Evolutionary conservation across 2,888 invertebrate species (phyloP).

Genomic region (Leptopilina drosophilae): DNA sequence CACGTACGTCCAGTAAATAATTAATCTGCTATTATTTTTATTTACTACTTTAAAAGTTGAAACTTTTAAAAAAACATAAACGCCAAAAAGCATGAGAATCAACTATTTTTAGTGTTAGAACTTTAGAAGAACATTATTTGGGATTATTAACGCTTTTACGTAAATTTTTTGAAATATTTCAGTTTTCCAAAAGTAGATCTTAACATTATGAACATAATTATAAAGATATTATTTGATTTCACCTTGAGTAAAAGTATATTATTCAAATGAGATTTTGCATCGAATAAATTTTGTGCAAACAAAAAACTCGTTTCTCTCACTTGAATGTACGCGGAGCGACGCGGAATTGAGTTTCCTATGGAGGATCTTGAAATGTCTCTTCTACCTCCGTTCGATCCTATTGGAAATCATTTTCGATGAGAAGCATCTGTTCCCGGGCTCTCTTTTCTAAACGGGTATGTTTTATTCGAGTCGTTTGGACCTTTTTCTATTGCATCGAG

Average conservation of each 20-base stretch:
- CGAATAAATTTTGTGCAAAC: conserved; percentile 23
- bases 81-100: too few relatives aligned
- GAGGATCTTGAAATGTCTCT: conserved; percentile 20
- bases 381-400: conserved; percentile 39
- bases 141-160: too few relatives aligned
- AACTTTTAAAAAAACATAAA: too few relatives aligned
- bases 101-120: too few relatives aligned
- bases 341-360: conserved; percentile 34
- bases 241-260: conserved; percentile 11
- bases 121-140: too few relatives aligned
- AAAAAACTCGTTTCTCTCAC: conserved; percentile 34
- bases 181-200: too few relatives aligned
- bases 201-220: too few relatives aligned
- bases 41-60: too few relatives aligned
- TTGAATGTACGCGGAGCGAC: conserved; percentile 26
- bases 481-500: conserved; percentile 19
- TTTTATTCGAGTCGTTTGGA: conserved; percentile 37
- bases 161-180: too few relatives aligned
- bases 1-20: too few relatives aligned
- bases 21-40: too few relatives aligned
- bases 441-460: conserved; percentile 40
- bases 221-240: neutral
- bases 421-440: conserved; percentile 35
- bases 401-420: conserved; percentile 41
- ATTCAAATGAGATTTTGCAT: conserved; percentile 25